Evolutionary conservation across 2,113 vertebrate genomes (phyloP), one percentile per base, ranked within the genome.

Genomic region (Oryzias celebensis): DNA sequence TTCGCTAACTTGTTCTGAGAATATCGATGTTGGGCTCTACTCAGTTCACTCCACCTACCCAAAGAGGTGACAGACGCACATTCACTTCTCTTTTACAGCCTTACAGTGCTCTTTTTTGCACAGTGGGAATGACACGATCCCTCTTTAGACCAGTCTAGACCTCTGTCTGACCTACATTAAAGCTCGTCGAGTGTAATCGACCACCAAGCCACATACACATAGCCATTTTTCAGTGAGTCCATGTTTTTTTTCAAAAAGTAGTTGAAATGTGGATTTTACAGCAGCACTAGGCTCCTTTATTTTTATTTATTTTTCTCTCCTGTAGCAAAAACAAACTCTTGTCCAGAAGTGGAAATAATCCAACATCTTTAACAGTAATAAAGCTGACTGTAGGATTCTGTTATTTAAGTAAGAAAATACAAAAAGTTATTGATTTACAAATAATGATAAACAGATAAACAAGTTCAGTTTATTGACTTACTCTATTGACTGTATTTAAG

Each of bases 181-280:
- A 74, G 65, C 42, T 60, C 56, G 58, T 58, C 28, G 61, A 78
- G 68, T 66, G 57, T 73, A 76, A 80, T 80, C 54, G 62, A 81
- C 72, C 70, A 74, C 26, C 24, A 14, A 54, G 61, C 44, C 63
- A 75, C 31, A 63, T 58, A 72, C 65, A 79, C 20, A n/a, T n/a
- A 73, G 41, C 43, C 59, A 71, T 73, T 81, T 75, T 72, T 45
- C 24, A 48, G 26, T 2, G 4, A 31, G 64, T 71, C 28, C 41
- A 55, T 71, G 61, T 52, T 72, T 80, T 28, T 20, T 28, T 60
- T 66, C 16, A 57, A 14, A 69, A 72, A 68, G 50, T 52, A 41
- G 68, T 72, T 47, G 14, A 47, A 78, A 62, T 68, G 41, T 63
- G 58, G 26, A 50, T 65, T 18, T 49, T 48, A n/a, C 46, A n/a